phyloP scores from a whole-genome alignment of 1,140 invertebrate species.

The Drosophila teissieri region DNA sequence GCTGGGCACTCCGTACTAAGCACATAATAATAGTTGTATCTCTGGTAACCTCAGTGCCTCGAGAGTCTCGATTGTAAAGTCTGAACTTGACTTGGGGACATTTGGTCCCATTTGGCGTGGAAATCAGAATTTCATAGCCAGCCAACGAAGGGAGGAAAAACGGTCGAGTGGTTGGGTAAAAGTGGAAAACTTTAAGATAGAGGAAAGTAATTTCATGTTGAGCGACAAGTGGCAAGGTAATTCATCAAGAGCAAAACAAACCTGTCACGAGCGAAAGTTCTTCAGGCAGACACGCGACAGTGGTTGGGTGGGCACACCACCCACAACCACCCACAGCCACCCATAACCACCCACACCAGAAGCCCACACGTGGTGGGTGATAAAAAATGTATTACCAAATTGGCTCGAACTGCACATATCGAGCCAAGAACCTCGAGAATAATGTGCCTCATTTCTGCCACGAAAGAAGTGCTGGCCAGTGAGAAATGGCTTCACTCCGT shows the following conservation, averaged over 20 bases:
- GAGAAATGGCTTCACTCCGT: constrained; percentile 34
- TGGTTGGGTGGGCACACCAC: not conserved
- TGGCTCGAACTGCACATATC: constrained; percentile 41
- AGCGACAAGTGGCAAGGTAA: constrained; percentile 75
- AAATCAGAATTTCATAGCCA: constrained; percentile 32
- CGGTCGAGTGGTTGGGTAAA: not conserved
- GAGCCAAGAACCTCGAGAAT: constrained; percentile 44
- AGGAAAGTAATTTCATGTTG: constrained; percentile 47
- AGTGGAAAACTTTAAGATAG: constrained; percentile 42
- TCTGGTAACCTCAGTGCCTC: constrained; percentile 6
- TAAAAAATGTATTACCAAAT: constrained; percentile 78
- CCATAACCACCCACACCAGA: constrained; percentile 13
- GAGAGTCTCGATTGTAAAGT: constrained; percentile 15
- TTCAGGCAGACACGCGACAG: constrained; percentile 52
- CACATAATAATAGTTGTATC: constrained; percentile 29
- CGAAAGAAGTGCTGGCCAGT: constrained; percentile 6
- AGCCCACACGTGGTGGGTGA: constrained; percentile 34
- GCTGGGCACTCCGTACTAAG: not conserved
- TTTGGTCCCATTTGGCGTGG: constrained; percentile 30
- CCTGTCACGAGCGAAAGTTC: constrained; percentile 17
- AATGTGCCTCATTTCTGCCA: constrained; percentile 36
- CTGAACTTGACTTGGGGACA: constrained; percentile 40
- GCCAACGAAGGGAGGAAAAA: constrained; percentile 7
- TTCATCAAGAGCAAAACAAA: constrained; percentile 61
- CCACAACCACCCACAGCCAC: constrained; percentile 1